Percentiles rank a stretch among this genome's conserved stretches.
These are phyloP conservation scores for Mercenaria mercenaria DNA, from an alignment of 1,140 invertebrate species.

Conservation along the genomic window DNA sequence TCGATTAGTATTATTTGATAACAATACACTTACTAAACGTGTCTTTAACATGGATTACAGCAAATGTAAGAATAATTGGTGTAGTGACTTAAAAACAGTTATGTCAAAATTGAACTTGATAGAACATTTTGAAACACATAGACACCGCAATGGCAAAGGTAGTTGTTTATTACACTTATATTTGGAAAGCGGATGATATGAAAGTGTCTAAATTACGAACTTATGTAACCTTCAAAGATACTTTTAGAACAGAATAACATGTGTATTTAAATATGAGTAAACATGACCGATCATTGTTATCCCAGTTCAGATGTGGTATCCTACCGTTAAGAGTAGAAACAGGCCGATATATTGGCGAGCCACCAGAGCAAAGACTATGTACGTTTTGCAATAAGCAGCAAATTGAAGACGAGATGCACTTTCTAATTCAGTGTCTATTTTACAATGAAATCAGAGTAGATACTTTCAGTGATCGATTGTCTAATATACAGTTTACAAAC, in stretches of 20 bases:
- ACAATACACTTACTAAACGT: neutral
- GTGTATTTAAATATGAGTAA: neutral
- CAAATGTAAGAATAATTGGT: neutral
- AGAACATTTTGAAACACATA: neutral
- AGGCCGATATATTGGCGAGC: neutral
- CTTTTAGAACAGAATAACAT: neutral
- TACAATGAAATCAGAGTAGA: too few relatives aligned
- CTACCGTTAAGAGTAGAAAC: too few relatives aligned
- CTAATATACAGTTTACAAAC: neutral
- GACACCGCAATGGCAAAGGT: neutral
- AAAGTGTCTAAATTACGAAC: too few relatives aligned
- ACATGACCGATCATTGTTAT: neutral
- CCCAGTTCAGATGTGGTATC: neutral
- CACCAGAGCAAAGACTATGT: neutral
- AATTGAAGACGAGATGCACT: too few relatives aligned
- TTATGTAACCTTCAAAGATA: neutral
- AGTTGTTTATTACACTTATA: too few relatives aligned
- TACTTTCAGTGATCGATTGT: too few relatives aligned
- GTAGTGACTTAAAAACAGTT: neutral
- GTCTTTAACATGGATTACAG: too few relatives aligned
- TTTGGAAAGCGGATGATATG: too few relatives aligned
- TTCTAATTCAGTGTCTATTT: too few relatives aligned
- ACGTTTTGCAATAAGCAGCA: neutral
- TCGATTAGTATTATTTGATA: too few relatives aligned
- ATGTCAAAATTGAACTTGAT: conserved; percentile 1